Evolutionary conservation across 2,888 invertebrate genomes (phyloP).

Genomic region (Latrodectus hesperus): DNA sequence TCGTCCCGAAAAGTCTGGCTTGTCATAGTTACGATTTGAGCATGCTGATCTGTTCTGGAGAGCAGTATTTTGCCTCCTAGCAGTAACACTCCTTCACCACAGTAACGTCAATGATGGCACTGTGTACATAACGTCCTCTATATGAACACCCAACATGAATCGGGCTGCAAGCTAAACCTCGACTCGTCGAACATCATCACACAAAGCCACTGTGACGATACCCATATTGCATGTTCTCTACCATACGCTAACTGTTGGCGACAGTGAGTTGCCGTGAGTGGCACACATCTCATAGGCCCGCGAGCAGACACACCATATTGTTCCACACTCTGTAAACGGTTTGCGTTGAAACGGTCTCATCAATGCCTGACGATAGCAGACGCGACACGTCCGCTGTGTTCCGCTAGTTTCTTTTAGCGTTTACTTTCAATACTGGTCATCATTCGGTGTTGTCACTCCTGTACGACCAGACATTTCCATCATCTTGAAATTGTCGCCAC

Average conservation of each 20-base stretch:
- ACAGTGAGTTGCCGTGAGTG: slow-evolving; percentile 15
- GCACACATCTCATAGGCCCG: slow-evolving; percentile 14
- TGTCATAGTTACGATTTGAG: slow-evolving; percentile 9
- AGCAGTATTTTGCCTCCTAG: slow-evolving; percentile 7
- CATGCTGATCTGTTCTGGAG: slow-evolving; percentile 4
- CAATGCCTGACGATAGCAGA: not conserved
- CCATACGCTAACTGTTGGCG: not conserved
- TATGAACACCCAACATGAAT: not conserved
- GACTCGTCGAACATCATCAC: slow-evolving; percentile 3
- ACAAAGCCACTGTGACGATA: not conserved
- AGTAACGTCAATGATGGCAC: not conserved
- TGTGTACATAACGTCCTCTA: too few species aligned
- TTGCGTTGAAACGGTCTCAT: not conserved
- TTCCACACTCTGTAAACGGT: slow-evolving; percentile 7
- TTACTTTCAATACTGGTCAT: not conserved
- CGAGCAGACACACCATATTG: slow-evolving; percentile 12
- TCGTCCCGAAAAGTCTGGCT: slow-evolving; percentile 15
- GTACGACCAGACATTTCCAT: not conserved
- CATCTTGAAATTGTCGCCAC: not conserved
- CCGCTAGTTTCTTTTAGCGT: not conserved
- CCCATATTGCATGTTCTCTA: slow-evolving; percentile 8
- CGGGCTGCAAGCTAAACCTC: not conserved
- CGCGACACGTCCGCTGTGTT: not conserved
- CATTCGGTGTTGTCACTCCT: not conserved
- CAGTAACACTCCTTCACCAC: not conserved